Conservation (phyloP, 2,113 vertebrate genomes). For the Cranoglanis bouderius region DNA sequence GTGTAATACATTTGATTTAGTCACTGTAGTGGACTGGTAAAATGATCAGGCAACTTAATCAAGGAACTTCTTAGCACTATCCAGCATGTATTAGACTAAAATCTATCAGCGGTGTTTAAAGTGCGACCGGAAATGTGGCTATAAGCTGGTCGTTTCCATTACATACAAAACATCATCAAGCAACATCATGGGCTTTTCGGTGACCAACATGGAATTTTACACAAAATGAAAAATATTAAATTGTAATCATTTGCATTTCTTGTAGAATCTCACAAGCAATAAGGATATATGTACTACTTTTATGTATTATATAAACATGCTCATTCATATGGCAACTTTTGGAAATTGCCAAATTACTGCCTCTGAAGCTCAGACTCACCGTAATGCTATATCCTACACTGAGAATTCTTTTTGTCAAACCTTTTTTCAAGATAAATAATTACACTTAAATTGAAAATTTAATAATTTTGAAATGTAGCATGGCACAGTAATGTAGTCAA, state of each 20-base stretch:
- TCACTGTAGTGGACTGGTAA: background rate
- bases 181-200: background rate
- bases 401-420: background rate
- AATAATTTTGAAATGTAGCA: background rate
- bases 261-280: background rate
- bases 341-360: background rate
- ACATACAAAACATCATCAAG: background rate
- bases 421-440: background rate
- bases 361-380: background rate
- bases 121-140: background rate
- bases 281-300: background rate
- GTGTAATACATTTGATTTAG: slow-evolving; percentile 53
- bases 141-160: background rate
- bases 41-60: background rate
- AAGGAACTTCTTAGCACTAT: background rate
- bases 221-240: background rate
- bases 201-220: background rate
- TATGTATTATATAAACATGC: background rate
- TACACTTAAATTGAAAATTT: background rate
- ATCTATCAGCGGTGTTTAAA: background rate
- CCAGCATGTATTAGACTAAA: background rate
- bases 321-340: background rate
- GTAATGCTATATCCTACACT: background rate
- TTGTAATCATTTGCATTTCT: background rate
- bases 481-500: background rate